Conservation (phyloP, 1,140 invertebrate genomes). For the Philaenus spumarius region DNA sequence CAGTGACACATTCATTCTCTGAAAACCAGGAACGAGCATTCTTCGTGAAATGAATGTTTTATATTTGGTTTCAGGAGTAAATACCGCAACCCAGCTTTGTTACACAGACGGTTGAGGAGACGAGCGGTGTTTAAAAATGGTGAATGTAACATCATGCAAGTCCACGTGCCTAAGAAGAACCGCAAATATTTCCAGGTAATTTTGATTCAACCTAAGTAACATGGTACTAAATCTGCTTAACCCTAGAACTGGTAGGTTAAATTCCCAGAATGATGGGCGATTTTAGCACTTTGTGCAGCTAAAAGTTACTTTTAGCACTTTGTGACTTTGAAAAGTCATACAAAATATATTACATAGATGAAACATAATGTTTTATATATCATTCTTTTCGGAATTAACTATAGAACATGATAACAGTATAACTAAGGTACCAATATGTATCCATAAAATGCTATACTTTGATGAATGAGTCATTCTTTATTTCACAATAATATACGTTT, state of each 20-base stretch:
- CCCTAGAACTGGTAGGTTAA: no score
- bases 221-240: not conserved
- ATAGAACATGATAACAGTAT: no score
- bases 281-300: not conserved
- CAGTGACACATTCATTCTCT: no score
- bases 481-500: no score
- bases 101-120: constrained; percentile 54
- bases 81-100: not conserved
- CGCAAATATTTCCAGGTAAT: constrained; percentile 58
- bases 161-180: constrained; percentile 71
- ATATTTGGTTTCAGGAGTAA: not conserved
- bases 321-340: not conserved
- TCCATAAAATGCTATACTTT: no score
- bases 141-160: constrained; percentile 86
- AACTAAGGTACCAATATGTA: not conserved
- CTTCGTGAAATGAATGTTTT: no score
- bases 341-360: no score
- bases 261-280: no score
- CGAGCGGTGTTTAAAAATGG: constrained; percentile 92
- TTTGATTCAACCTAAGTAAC: not conserved
- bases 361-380: not conserved
- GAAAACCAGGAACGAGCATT: no score
- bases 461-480: no score
- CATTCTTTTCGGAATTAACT: no score
- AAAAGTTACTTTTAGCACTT: not conserved